Percentiles rank a stretch among this genome's conserved stretches.
phyloP scores from a whole-genome alignment of 2,888 invertebrate genomes.

The Microdon myrmicae region DNA sequence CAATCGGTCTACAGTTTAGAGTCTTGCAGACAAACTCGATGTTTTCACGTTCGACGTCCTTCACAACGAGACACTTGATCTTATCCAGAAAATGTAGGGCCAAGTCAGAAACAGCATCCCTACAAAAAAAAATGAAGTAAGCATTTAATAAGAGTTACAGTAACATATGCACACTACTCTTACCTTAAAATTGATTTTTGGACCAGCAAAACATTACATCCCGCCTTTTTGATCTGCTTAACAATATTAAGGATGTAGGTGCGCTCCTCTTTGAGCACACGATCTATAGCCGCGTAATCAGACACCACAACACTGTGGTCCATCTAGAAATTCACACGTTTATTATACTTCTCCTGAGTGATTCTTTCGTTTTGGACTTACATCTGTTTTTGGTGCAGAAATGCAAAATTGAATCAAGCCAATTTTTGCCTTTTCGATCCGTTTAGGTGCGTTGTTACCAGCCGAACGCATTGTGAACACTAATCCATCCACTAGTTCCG shows the following conservation, averaged over 20 bases:
- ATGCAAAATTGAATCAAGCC: constrained; percentile 99
- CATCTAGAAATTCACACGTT: constrained; percentile 72
- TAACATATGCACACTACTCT: constrained; percentile 19
- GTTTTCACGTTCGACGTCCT: constrained; percentile 98
- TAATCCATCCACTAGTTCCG: constrained; percentile 94
- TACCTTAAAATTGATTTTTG: constrained; percentile 82
- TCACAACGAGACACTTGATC: constrained; percentile 98
- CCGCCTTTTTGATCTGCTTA: constrained; percentile 98
- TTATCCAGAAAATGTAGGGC: constrained; percentile 98
- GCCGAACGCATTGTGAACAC: constrained; percentile 91
- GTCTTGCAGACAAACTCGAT: constrained; percentile 98
- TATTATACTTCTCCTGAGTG: neutral
- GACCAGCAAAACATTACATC: constrained; percentile 96
- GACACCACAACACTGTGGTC: constrained; percentile 95
- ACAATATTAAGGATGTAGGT: constrained; percentile 97
- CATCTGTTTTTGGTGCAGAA: constrained; percentile 99
- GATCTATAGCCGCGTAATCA: constrained; percentile 99
- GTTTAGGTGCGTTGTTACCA: constrained; percentile 90
- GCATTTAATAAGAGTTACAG: neutral
- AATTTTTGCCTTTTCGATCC: constrained; percentile 97
- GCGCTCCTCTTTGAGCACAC: constrained; percentile 96
- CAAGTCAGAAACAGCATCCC: constrained; percentile 96
- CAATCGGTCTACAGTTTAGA: constrained; percentile 92
- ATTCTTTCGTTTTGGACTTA: constrained; percentile 66
- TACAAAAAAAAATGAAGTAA: constrained; percentile 61